These are phyloP conservation scores for Thalassoma bifasciatum DNA, from an alignment of 2,113 vertebrate genomes.

Conservation along the genomic window DNA sequence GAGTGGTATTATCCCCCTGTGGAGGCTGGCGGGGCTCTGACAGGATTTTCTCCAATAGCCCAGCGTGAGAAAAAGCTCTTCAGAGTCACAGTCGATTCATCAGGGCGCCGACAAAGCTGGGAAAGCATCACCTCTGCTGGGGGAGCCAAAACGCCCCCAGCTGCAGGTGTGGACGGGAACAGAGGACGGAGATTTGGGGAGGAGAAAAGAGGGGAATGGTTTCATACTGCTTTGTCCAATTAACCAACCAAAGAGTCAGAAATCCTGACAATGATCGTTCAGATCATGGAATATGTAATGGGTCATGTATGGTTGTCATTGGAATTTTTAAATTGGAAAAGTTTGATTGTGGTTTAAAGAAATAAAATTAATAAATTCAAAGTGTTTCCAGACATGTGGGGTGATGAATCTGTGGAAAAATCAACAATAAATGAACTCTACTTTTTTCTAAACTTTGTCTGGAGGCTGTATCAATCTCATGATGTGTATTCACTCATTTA, in stretches of 20 bases:
- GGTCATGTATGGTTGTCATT: too few species aligned
- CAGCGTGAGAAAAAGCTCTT: constrained; percentile 16
- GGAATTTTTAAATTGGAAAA: too few species aligned
- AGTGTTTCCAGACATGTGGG: too few species aligned
- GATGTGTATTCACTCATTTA: too few species aligned
- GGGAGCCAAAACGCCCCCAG: background rate
- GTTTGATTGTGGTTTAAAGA: too few species aligned
- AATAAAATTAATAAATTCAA: too few species aligned
- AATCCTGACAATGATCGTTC: background rate
- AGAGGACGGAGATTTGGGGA: background rate
- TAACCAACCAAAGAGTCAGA: background rate
- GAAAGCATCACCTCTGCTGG: constrained; percentile 6
- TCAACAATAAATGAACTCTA: too few species aligned
- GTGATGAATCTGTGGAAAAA: too few species aligned
- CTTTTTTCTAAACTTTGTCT: too few species aligned
- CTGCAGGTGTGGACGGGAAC: background rate
- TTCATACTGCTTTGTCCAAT: background rate
- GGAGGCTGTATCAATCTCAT: too few species aligned
- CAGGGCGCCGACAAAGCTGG: background rate
- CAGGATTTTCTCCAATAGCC: constrained; percentile 19
- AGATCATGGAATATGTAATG: too few species aligned
- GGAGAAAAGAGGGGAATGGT: background rate
- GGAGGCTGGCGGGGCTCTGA: background rate
- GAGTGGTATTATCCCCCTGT: background rate
- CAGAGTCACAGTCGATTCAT: constrained; percentile 7